phyloP scores from a whole-genome alignment of 1,140 invertebrate genomes.

The Rhagoletis pomonella region DNA sequence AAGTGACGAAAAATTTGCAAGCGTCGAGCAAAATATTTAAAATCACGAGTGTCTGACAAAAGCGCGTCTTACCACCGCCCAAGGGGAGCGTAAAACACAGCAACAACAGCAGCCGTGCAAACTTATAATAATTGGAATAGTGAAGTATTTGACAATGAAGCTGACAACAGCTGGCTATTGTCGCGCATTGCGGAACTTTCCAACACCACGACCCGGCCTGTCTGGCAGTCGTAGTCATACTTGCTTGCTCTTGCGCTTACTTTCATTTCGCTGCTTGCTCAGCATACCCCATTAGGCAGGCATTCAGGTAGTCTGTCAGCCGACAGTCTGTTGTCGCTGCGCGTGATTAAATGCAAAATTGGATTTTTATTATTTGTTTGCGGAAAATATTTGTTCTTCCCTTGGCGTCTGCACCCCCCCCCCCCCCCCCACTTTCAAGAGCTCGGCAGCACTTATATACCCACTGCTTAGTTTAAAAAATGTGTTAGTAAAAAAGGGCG shows the following conservation, averaged over 20 bases:
- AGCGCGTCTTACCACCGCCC: background rate
- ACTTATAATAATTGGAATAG: background rate
- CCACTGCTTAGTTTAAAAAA: background rate
- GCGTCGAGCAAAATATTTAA: background rate
- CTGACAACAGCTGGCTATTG: slow-evolving; percentile 37
- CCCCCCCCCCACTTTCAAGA: too few relatives aligned
- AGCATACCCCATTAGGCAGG: background rate
- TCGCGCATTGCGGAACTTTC: background rate
- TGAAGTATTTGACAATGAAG: background rate
- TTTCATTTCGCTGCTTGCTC: background rate
- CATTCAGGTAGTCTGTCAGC: too few relatives aligned
- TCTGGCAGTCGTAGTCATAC: too few relatives aligned
- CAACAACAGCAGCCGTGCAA: background rate
- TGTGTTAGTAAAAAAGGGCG: background rate
- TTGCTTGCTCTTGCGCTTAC: background rate
- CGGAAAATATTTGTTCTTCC: slow-evolving; percentile 64
- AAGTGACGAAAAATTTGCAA: background rate
- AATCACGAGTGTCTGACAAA: background rate
- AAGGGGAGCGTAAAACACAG: background rate
- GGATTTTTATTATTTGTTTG: slow-evolving; percentile 74
- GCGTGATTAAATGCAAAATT: slow-evolving; percentile 74
- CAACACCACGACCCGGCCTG: too few relatives aligned
- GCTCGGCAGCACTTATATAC: background rate
- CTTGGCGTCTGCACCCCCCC: background rate
- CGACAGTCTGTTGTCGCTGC: too few relatives aligned